Conservation (phyloP, 2,888 invertebrate genomes). For the Synergus umbraculus region DNA sequence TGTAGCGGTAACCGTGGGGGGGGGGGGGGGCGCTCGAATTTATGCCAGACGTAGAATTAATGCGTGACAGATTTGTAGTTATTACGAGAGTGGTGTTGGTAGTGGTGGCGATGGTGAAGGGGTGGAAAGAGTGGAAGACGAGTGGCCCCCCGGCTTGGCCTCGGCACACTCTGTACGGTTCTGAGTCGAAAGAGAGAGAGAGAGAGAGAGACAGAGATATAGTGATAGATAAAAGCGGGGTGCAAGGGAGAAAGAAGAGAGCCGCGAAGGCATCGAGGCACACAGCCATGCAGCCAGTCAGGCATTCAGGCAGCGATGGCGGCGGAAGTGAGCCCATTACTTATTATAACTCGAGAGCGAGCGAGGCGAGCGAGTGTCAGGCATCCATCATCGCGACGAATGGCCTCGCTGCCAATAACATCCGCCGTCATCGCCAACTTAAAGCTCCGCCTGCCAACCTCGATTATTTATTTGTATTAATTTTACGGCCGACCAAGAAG, state of each 20-base stretch:
- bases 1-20: slow-evolving; percentile 45
- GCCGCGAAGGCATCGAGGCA: slow-evolving; percentile 51
- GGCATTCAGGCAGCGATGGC: slow-evolving; percentile 70
- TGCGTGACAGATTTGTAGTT: slow-evolving; percentile 77
- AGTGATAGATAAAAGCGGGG: slow-evolving; percentile 14
- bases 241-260: slow-evolving; percentile 39
- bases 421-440: slow-evolving; percentile 77
- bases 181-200: slow-evolving; percentile 27
- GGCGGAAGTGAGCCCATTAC: slow-evolving; percentile 77
- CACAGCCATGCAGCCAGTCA: slow-evolving; percentile 57
- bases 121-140: slow-evolving; percentile 67
- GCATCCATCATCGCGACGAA: slow-evolving; percentile 77
- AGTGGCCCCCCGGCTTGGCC: slow-evolving; percentile 63
- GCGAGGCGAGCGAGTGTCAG: slow-evolving; percentile 69
- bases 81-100: slow-evolving; percentile 66
- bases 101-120: slow-evolving; percentile 50
- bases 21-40: slow-evolving; percentile 65
- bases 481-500: slow-evolving; percentile 54
- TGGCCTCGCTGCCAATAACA: slow-evolving; percentile 77
- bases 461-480: slow-evolving; percentile 59
- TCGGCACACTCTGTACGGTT: slow-evolving; percentile 46
- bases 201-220: neutral
- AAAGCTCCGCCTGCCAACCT: slow-evolving; percentile 51
- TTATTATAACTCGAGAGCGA: slow-evolving; percentile 76
- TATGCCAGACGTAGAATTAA: slow-evolving; percentile 76